phyloP scores from a whole-genome alignment of 2,797 vertebrate genomes.

The Meda fulgida region DNA sequence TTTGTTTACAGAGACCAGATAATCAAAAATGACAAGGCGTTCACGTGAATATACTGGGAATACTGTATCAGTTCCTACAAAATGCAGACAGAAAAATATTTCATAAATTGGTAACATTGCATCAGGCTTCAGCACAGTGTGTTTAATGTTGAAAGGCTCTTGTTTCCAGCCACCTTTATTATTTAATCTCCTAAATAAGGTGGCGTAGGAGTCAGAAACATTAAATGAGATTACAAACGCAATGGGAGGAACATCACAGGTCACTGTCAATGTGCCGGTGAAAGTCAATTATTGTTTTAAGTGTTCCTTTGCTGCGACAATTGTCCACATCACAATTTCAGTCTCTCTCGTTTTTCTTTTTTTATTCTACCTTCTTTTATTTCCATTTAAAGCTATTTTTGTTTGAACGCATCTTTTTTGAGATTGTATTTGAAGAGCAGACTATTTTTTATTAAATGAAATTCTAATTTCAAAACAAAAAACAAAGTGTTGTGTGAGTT shows the following conservation, averaged over 20 bases:
- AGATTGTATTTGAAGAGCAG: background rate
- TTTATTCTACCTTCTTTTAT: constrained; percentile 30
- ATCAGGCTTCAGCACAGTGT: constrained; percentile 51
- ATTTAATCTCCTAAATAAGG: constrained; percentile 83
- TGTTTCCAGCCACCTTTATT: constrained; percentile 76
- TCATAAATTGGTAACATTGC: constrained; percentile 15
- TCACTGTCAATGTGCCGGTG: constrained; percentile 74
- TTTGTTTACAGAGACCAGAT: background rate
- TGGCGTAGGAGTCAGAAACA: constrained; percentile 76
- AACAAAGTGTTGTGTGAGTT: background rate
- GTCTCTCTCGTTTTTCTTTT: constrained; percentile 9
- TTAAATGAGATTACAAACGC: constrained; percentile 84
- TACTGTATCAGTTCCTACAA: constrained; percentile 17
- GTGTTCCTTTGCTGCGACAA: constrained; percentile 66
- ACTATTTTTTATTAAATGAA: constrained; percentile 1
- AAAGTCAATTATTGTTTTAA: constrained; percentile 79
- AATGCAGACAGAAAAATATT: constrained; percentile 29
- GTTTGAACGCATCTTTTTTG: background rate
- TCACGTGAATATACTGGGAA: background rate
- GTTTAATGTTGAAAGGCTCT: constrained; percentile 73
- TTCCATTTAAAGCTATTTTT: background rate
- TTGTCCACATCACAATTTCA: constrained; percentile 68
- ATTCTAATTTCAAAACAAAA: background rate
- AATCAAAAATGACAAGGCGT: background rate
- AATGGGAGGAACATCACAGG: constrained; percentile 76